A percentile compares a stretch with the other conserved stretches of the same genome.
Conservation (phyloP, 2,888 invertebrate genomes). For the Lithophane ornitopus region DNA sequence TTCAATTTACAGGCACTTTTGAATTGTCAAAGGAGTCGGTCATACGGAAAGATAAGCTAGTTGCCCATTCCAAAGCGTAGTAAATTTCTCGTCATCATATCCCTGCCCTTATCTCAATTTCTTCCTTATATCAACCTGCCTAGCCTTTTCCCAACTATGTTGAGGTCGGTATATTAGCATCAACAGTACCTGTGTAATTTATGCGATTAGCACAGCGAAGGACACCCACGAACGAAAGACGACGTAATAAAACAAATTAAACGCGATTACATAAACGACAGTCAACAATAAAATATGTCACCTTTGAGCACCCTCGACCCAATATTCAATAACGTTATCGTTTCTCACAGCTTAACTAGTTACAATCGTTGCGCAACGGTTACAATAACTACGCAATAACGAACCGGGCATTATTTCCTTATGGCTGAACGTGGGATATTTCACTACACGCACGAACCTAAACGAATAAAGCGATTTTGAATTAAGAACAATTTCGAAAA, state of each 20-base stretch:
- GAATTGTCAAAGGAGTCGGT: too few species aligned
- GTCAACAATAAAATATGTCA: constrained; percentile 38
- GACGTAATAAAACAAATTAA: constrained; percentile 10
- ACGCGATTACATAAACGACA: constrained; percentile 29
- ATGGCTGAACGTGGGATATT: constrained; percentile 58
- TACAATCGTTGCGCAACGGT: constrained; percentile 45
- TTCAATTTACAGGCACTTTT: not conserved
- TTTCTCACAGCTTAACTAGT: constrained; percentile 40
- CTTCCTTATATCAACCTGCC: too few species aligned
- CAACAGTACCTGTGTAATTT: not conserved
- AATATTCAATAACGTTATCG: constrained; percentile 40
- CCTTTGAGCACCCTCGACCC: constrained; percentile 32
- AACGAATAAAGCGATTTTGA: constrained; percentile 53
- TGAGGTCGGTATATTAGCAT: too few species aligned
- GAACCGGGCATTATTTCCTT: constrained; percentile 57
- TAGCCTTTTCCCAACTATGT: too few species aligned
- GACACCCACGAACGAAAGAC: not conserved
- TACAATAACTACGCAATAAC: constrained; percentile 44
- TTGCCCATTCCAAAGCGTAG: too few species aligned
- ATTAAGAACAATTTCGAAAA: constrained; percentile 60
- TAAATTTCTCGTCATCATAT: too few species aligned
- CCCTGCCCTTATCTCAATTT: too few species aligned
- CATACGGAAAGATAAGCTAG: too few species aligned
- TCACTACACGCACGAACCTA: constrained; percentile 56
- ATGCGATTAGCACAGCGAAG: not conserved